These are phyloP conservation scores for Dicyrtomina minuta DNA, from an alignment of 2,888 invertebrate species.

Conservation along the genomic window DNA sequence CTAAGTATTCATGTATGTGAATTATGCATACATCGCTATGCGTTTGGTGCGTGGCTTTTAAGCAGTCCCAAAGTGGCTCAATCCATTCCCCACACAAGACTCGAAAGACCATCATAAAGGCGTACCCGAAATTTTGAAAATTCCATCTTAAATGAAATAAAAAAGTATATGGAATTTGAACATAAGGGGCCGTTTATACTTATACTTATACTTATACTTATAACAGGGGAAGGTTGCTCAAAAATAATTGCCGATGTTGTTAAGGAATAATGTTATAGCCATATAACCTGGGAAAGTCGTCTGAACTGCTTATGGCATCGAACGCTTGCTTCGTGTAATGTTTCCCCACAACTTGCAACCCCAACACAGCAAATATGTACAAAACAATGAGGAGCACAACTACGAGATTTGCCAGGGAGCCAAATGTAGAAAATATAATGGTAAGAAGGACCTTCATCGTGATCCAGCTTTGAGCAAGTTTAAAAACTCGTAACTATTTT, in stretches of 20 bases:
- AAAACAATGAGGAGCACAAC: slow-evolving; percentile 87
- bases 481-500: slow-evolving; percentile 16
- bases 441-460: slow-evolving; percentile 95
- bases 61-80: slow-evolving; percentile 92
- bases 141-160: slow-evolving; percentile 73
- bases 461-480: slow-evolving; percentile 80
- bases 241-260: neutral
- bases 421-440: slow-evolving; percentile 94
- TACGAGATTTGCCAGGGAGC: slow-evolving; percentile 92
- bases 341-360: slow-evolving; percentile 66
- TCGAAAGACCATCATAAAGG: slow-evolving; percentile 98
- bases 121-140: slow-evolving; percentile 95
- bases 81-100: slow-evolving; percentile 98
- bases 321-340: slow-evolving; percentile 13
- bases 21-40: neutral
- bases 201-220: too few species aligned
- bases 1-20: too few species aligned
- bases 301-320: slow-evolving; percentile 1
- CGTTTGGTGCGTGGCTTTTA: neutral
- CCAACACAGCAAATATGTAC: slow-evolving; percentile 96
- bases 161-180: neutral
- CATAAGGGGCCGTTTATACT: neutral
- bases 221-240: too few species aligned
- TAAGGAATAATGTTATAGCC: too few species aligned
- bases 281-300: slow-evolving; percentile 24